Base-by-base conservation (phyloP, 2,888 invertebrate species). In the Eristalis intricaria region DNA sequence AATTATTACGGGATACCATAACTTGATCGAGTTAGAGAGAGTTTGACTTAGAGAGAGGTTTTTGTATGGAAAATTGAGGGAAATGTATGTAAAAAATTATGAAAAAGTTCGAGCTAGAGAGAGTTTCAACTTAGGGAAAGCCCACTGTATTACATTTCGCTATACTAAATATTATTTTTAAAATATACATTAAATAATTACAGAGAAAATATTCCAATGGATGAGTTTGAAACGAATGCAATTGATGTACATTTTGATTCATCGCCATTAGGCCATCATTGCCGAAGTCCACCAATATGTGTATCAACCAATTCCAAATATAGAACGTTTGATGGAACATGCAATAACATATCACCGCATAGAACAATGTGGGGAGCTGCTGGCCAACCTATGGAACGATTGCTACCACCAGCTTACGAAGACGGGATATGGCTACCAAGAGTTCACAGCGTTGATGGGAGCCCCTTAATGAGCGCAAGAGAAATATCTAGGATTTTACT, bases 291-390 rank as follows among this genome's bases (percentile, higher is more conserved):
- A 4, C 94, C 94, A 0, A 71, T 89, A 0, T 96, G 96, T 89
- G 92, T 93, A 0, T 84, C 90, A 11, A 84, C 92, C 0, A 91
- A 92, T 0, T 92, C 91, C 13, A 95, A 94, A 74, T 97, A 96
- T 92, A 94, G 98, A 75, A 95, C 95, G 1, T 93, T 96, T 23
- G 96, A 97, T 90, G 98, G 98, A 0, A 95, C 96, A 13, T 98
- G 98, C 91, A 98, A 98, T 92, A 98, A 98, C 92, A 94, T 94
- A 15, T 15, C 90, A 83, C 88, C 91, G 0, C 88, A 90, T 4
- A 91, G 91, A 23, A 89, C 91, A 0, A 88, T 90, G 35, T 96
- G 97, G 96, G 98, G 98, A 3, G 94, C 95, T 22, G 94, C 95
- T 10, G 93, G 95, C 68, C 95, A 95, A 23, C 95, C 95, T 1